These are phyloP conservation scores for Luscinia megarhynchos DNA, from an alignment of 2,797 vertebrate species.

Conservation along the genomic window DNA sequence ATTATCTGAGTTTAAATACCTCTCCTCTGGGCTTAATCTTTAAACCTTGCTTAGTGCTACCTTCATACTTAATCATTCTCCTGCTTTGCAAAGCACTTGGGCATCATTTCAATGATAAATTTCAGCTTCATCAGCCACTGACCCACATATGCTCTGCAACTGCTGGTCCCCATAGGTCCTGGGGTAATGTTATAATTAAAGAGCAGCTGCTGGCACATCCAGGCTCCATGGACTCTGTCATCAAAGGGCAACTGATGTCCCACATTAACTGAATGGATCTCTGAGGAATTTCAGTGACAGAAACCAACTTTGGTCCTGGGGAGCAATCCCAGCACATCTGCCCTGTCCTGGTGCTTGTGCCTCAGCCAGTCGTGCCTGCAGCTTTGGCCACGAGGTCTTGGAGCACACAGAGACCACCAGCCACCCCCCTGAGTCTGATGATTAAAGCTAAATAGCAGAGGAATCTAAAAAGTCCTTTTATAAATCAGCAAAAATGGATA, in stretches of 20 bases:
- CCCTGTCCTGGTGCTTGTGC: not conserved
- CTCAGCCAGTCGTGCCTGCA: not conserved
- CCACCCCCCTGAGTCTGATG: not conserved
- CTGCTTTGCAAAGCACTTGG: conserved; percentile 51
- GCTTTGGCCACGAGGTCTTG: not conserved
- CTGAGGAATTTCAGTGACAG: conserved; percentile 20
- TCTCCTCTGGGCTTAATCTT: conserved; percentile 57
- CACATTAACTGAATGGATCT: conserved; percentile 56
- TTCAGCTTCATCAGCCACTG: conserved; percentile 71
- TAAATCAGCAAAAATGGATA: conserved; percentile 37
- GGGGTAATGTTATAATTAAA: conserved; percentile 57
- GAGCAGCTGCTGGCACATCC: conserved; percentile 58
- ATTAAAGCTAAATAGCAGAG: not conserved
- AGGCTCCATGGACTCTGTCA: conserved; percentile 5
- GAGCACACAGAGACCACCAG: not conserved
- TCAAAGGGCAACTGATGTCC: conserved; percentile 62
- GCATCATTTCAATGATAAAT: conserved; percentile 67
- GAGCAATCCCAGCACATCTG: not conserved
- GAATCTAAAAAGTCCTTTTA: not conserved
- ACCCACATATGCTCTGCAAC: conserved; percentile 57
- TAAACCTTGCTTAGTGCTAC: conserved; percentile 56
- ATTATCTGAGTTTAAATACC: conserved; percentile 60
- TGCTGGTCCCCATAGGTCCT: conserved; percentile 37
- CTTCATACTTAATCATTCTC: conserved; percentile 70
- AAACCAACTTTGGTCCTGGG: not conserved